Percentiles rank a stretch among this genome's conserved stretches.
These are phyloP conservation scores for Polia nebulosa DNA, from an alignment of 2,888 invertebrate genomes.

Conservation along the genomic window DNA sequence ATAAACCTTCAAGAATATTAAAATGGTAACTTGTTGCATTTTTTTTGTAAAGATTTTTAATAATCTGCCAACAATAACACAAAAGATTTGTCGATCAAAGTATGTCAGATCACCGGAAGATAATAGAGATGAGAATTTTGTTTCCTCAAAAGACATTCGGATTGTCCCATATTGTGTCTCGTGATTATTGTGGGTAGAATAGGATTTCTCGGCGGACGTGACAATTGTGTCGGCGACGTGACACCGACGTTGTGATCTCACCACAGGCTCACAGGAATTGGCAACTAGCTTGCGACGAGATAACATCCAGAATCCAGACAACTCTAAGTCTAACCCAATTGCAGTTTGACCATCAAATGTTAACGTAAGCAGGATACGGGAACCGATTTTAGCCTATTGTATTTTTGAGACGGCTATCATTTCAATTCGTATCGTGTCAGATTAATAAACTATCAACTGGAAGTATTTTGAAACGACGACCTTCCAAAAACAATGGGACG, in stretches of 20 bases:
- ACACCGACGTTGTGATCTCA: slow-evolving; percentile 79
- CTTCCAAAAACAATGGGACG: slow-evolving; percentile 40
- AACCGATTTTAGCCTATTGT: slow-evolving; percentile 14
- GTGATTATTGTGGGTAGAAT: slow-evolving; percentile 73
- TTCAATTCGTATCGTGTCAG: slow-evolving; percentile 33
- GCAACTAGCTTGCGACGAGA: slow-evolving; percentile 68
- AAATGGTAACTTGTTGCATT: not conserved
- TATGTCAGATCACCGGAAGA: slow-evolving; percentile 17
- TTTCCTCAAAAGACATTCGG: slow-evolving; percentile 59
- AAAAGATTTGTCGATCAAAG: slow-evolving; percentile 29
- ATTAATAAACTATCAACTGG: slow-evolving; percentile 36
- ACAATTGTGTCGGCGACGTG: slow-evolving; percentile 82
- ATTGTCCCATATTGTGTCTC: slow-evolving; percentile 61
- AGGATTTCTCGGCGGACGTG: slow-evolving; percentile 80
- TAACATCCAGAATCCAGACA: slow-evolving; percentile 48
- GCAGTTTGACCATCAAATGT: slow-evolving; percentile 16
- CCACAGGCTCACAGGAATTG: slow-evolving; percentile 69
- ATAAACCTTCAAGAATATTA: slow-evolving; percentile 23
- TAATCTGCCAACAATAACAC: slow-evolving; percentile 1
- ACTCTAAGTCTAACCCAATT: slow-evolving; percentile 61
- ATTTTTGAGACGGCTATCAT: slow-evolving; percentile 8
- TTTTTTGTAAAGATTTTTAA: not conserved
- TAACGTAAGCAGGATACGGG: slow-evolving; percentile 24
- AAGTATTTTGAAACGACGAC: slow-evolving; percentile 18
- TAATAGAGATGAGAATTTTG: slow-evolving; percentile 48